Evolutionary conservation across 2,888 invertebrate genomes (phyloP).

Genomic region (Dyspetes luteomarginatus): DNA sequence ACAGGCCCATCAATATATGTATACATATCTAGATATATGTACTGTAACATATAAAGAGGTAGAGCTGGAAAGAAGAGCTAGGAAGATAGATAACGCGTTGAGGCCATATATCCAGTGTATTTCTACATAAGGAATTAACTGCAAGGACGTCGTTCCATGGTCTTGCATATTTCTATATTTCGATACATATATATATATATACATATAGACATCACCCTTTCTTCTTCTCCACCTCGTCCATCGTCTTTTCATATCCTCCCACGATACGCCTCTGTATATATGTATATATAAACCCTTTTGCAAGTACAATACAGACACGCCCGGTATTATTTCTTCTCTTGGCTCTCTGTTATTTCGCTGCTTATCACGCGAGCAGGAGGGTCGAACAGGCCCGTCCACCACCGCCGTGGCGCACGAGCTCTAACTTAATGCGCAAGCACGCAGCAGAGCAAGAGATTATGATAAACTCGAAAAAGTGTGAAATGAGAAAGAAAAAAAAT

Average conservation of each 20-base stretch:
- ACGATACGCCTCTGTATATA: slow-evolving; percentile 7
- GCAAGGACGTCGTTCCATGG: slow-evolving; percentile 38
- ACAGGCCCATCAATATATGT: background rate
- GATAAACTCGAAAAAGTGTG: slow-evolving; percentile 31
- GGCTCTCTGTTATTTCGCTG: slow-evolving; percentile 64
- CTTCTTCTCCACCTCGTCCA: slow-evolving; percentile 19
- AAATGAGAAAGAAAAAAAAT: background rate
- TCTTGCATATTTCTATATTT: background rate
- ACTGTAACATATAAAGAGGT: background rate
- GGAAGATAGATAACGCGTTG: slow-evolving; percentile 50
- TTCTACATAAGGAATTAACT: slow-evolving; percentile 46
- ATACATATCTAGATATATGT: background rate
- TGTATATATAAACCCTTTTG: background rate
- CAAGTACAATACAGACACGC: slow-evolving; percentile 46
- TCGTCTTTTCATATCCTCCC: slow-evolving; percentile 47
- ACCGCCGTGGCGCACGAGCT: slow-evolving; percentile 29
- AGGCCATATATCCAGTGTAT: slow-evolving; percentile 31
- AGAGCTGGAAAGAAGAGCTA: slow-evolving; percentile 4
- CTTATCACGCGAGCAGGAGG: slow-evolving; percentile 64
- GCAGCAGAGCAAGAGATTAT: slow-evolving; percentile 19
- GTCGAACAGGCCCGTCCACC: slow-evolving; percentile 11
- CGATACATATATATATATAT: background rate
- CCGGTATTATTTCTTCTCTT: slow-evolving; percentile 54
- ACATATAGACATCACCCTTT: background rate
- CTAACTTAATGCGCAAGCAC: slow-evolving; percentile 4